phyloP scores from a whole-genome alignment of 2,888 invertebrate genomes.

The Cybosia mesomella region DNA sequence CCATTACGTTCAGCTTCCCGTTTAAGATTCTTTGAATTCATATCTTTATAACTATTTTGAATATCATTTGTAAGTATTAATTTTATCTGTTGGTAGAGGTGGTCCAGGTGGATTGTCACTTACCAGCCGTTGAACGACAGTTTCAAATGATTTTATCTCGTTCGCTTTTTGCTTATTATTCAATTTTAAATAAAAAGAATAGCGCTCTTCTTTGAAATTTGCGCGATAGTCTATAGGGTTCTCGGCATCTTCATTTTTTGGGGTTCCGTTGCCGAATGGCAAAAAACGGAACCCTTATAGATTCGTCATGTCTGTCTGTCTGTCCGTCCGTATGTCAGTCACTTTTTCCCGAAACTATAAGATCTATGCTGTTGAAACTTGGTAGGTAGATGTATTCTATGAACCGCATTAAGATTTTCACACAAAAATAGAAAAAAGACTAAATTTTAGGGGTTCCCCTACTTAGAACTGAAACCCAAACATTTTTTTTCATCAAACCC shows the following conservation, averaged over 20 bases:
- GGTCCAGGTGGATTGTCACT: neutral
- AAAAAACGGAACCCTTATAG: too few species aligned
- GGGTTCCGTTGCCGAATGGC: too few species aligned
- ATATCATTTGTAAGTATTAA: neutral
- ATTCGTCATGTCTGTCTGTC: too few species aligned
- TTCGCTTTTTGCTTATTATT: neutral
- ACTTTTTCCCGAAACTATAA: too few species aligned
- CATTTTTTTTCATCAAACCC: too few species aligned
- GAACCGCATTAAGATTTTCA: too few species aligned
- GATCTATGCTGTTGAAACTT: too few species aligned
- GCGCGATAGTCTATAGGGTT: neutral
- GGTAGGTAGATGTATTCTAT: too few species aligned
- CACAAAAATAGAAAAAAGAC: too few species aligned
- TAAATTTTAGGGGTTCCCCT: too few species aligned
- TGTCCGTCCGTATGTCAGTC: too few species aligned
- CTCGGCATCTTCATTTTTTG: neutral
- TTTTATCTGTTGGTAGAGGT: neutral
- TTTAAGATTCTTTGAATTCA: slow-evolving; percentile 4
- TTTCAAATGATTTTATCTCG: neutral
- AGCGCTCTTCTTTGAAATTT: neutral
- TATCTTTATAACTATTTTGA: neutral
- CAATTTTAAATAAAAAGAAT: neutral
- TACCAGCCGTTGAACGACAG: neutral
- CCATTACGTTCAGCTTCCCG: slow-evolving; percentile 2
- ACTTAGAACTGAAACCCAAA: too few species aligned